Conservation (phyloP, 2,113 vertebrate genomes). For the Podarcis raffonei region DNA sequence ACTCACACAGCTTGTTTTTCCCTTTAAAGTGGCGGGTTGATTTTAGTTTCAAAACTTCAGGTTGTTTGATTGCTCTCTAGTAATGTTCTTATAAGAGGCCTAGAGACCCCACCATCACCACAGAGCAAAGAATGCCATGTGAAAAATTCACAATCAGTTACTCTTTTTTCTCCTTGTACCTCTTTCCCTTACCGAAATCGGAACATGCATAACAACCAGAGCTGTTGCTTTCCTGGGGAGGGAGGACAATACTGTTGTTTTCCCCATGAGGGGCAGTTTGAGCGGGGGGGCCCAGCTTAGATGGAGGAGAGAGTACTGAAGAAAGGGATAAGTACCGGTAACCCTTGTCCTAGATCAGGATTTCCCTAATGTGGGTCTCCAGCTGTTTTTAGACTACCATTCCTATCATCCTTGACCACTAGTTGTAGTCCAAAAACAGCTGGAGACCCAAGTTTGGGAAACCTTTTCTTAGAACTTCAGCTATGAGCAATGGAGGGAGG, state of each 20-base stretch:
- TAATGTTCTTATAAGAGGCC: background rate
- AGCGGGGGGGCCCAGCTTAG: background rate
- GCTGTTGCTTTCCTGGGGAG: background rate
- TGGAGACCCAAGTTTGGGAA: no score
- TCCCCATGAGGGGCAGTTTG: background rate
- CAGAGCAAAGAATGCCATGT: background rate
- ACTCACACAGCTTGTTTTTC: background rate
- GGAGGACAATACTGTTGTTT: background rate
- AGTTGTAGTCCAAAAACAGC: no score
- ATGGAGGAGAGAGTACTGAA: background rate
- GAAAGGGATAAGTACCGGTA: background rate
- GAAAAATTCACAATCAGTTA: no score
- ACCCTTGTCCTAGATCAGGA: no score
- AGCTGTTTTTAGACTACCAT: no score
- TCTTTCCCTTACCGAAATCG: background rate
- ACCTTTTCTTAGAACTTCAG: background rate
- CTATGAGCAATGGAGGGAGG: background rate
- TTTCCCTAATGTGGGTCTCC: no score
- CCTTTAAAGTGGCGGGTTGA: background rate
- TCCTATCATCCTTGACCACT: no score
- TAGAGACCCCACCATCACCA: background rate
- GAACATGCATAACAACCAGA: background rate
- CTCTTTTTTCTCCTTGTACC: background rate
- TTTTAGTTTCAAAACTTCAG: background rate
- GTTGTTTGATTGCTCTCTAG: background rate